Conservation (phyloP, 2,113 vertebrate species). For the Propithecus coquereli region DNA sequence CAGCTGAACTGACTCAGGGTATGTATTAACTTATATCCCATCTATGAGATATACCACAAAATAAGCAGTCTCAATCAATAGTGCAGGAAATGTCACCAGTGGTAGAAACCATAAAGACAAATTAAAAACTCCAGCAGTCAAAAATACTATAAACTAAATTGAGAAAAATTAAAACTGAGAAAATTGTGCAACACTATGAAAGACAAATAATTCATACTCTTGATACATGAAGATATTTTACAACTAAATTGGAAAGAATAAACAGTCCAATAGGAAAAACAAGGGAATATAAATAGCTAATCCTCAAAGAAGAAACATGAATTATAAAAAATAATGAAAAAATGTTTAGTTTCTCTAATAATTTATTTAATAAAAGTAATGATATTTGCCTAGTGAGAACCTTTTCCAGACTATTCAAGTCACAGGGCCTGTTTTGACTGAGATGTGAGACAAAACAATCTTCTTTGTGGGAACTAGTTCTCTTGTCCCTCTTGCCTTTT, state of each 20-base stretch:
- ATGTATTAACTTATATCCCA: background rate
- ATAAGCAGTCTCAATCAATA: background rate
- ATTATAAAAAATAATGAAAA: slow-evolving; percentile 11
- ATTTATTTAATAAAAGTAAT: slow-evolving; percentile 3
- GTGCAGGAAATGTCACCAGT: background rate
- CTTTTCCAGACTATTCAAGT: background rate
- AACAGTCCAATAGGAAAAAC: background rate
- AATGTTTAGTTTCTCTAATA: background rate
- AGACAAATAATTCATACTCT: background rate
- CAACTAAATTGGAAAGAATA: background rate
- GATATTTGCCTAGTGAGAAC: background rate
- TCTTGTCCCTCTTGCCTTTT: background rate
- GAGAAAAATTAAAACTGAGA: background rate
- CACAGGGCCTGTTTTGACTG: background rate
- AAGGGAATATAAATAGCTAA: background rate
- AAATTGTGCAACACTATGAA: background rate
- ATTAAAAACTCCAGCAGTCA: background rate
- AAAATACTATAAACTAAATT: background rate
- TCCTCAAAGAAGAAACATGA: background rate
- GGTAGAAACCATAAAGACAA: background rate
- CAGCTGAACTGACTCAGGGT: background rate
- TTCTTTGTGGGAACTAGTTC: background rate
- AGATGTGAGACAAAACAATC: background rate
- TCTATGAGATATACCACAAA: background rate
- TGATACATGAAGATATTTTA: background rate